phyloP scores from a whole-genome alignment of 2,888 invertebrate genomes.

The Podabrus alpinus region DNA sequence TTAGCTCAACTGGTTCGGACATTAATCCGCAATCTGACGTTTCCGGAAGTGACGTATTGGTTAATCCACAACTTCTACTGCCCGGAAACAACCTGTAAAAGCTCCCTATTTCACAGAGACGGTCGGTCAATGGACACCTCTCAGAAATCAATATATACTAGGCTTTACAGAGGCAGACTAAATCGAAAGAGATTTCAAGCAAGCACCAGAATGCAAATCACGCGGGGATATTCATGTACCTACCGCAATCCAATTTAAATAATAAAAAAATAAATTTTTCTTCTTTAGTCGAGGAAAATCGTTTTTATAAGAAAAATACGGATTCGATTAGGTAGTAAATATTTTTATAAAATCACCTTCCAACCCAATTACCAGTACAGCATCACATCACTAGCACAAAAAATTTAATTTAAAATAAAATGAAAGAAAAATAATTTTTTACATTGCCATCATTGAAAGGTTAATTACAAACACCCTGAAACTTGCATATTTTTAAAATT shows the following conservation, averaged over 20 bases:
- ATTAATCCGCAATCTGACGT: constrained; percentile 34
- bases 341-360: not conserved
- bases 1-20: constrained; percentile 32
- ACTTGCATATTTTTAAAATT: too few relatives aligned
- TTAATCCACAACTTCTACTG: constrained; percentile 26
- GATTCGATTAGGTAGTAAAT: not conserved
- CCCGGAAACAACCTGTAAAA: constrained; percentile 28
- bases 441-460: too few relatives aligned
- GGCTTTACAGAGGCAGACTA: not conserved
- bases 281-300: not conserved
- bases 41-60: constrained; percentile 31
- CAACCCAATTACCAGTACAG: not conserved
- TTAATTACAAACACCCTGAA: too few relatives aligned
- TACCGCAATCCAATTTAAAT: not conserved
- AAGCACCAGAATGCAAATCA: not conserved
- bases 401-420: not conserved
- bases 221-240: not conserved
- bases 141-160: constrained; percentile 14
- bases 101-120: constrained; percentile 10
- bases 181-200: constrained; percentile 4
- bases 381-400: not conserved
- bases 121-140: constrained; percentile 7
- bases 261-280: not conserved
- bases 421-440: not conserved
- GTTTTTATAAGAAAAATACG: not conserved